A percentile compares a stretch with the other conserved stretches of the same genome.
phyloP scores from a whole-genome alignment of 2,888 invertebrate species.

The Papilio demoleus region DNA sequence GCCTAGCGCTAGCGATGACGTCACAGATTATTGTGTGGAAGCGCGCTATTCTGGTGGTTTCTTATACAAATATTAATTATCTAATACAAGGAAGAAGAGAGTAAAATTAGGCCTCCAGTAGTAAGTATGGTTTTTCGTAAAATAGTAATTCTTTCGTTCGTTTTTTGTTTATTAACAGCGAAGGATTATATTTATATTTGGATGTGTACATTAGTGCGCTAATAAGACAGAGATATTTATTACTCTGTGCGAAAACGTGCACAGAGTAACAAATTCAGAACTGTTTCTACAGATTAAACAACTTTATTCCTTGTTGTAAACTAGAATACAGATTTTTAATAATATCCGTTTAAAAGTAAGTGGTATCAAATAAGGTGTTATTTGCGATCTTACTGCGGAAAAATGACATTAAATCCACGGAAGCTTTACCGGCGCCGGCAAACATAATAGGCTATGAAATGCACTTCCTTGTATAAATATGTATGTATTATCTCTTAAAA shows the following conservation, averaged over 20 bases:
- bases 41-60: too few species aligned
- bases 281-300: too few species aligned
- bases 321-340: not conserved
- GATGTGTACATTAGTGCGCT: not conserved
- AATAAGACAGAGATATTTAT: not conserved
- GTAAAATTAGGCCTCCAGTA: too few species aligned
- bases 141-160: too few species aligned
- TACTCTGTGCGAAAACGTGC: not conserved
- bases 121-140: too few species aligned
- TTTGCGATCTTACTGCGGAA: not conserved
- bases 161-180: too few species aligned
- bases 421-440: slow-evolving; percentile 15
- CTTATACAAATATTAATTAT: too few species aligned
- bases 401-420: not conserved
- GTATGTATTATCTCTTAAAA: not conserved
- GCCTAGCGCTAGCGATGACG: too few species aligned
- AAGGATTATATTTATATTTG: not conserved
- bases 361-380: slow-evolving; percentile 7
- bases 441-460: slow-evolving; percentile 21
- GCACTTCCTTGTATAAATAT: slow-evolving; percentile 1
- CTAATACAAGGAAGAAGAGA: too few species aligned
- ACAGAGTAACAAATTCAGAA: not conserved
- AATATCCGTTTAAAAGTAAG: slow-evolving; percentile 3
- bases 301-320: not conserved
- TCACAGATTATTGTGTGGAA: too few species aligned